Evolutionary conservation across 2,797 vertebrate species (phyloP), one percentile per base, ranked within the genome.

Genomic region (Muscicapa striata): DNA sequence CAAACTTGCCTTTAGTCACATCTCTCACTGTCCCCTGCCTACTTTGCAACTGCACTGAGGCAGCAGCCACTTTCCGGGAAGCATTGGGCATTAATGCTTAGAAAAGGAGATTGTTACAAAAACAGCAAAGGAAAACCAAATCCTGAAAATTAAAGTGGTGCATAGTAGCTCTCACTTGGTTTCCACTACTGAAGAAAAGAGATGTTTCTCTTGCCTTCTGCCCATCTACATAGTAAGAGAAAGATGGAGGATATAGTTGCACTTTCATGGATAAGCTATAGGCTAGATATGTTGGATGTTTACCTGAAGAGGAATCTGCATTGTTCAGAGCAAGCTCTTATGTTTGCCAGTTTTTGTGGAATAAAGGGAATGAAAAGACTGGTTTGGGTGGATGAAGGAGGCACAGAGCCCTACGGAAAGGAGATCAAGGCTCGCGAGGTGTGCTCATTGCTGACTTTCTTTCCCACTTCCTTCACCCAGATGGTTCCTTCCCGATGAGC

Each of bases 401-500:
- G 38, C 24, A 10, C 34, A 18, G 26, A 61, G 17, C 24, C 19
- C 34, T 36, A 11, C 27, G 9, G 5, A 14, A 22, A 66, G 23
- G 26, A 32, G 36, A n/a, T 27, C 15, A 36, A 38, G 23, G 5
- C 21, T 48, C 3, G 4, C 15, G 7, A 26, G 2, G 3, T 69
- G 23, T 34, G 21, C 23, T 95, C 15, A 86, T 14, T 17, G 43
- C 22, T 81, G 26, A 30, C n/a, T 73, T 94, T 87, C 43, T 88
- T 45, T 90, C 48, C 77, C 7, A 0, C 17, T 87, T n/a, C 64
- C n/a, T 92, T 86, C 66, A n/a, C 59, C 14, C 94, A 96, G 98
- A 99, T 2, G 98, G 98, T 68, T 98, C 98, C 79, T 99, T 98
- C 96, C 99, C 99, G 0, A 99, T 99, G 99, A 99, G 97, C 97